Evolutionary conservation across 37 sponge, comb jelly and placozoan genomes (phyloP).

Genomic region (Chondrosia reniformis): DNA sequence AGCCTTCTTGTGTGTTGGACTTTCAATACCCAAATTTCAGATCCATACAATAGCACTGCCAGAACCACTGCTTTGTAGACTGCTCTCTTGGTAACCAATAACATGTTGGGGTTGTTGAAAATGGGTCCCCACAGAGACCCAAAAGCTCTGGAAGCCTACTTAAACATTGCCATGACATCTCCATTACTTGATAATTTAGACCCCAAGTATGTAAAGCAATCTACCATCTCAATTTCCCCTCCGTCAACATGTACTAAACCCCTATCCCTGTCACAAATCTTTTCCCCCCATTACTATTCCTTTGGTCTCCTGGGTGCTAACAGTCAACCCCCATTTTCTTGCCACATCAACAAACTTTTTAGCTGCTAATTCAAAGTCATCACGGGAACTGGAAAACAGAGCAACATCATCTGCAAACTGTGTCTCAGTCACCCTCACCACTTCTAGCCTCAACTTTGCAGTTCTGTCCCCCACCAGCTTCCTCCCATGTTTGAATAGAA

Average conservation of each 20-base stretch:
- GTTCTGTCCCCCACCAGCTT: conserved; percentile 44
- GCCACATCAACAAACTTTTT: conserved; percentile 10
- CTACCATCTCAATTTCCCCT: background rate
- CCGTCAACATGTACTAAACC: background rate
- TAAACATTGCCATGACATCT: background rate
- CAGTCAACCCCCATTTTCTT: conserved; percentile 23
- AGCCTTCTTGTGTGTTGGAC: conserved; percentile 18
- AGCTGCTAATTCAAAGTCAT: background rate
- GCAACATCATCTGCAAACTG: conserved; percentile 45
- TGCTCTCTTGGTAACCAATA: conserved; percentile 8
- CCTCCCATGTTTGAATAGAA: conserved; percentile 20
- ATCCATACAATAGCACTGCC: conserved; percentile 17
- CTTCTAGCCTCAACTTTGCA: conserved; percentile 25
- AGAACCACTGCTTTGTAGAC: conserved; percentile 12
- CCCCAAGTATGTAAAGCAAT: background rate
- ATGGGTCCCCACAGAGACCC: background rate
- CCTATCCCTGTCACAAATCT: background rate
- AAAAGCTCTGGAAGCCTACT: conserved; percentile 22
- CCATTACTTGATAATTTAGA: background rate
- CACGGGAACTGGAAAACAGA: conserved; percentile 6
- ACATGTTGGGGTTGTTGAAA: conserved; percentile 8
- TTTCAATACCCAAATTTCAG: conserved; percentile 11
- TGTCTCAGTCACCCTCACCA: conserved; percentile 5
- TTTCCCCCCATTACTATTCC: background rate
- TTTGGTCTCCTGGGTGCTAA: conserved; percentile 21